phyloP scores from a whole-genome alignment of 1,140 invertebrate genomes.

The Nomia melanderi region DNA sequence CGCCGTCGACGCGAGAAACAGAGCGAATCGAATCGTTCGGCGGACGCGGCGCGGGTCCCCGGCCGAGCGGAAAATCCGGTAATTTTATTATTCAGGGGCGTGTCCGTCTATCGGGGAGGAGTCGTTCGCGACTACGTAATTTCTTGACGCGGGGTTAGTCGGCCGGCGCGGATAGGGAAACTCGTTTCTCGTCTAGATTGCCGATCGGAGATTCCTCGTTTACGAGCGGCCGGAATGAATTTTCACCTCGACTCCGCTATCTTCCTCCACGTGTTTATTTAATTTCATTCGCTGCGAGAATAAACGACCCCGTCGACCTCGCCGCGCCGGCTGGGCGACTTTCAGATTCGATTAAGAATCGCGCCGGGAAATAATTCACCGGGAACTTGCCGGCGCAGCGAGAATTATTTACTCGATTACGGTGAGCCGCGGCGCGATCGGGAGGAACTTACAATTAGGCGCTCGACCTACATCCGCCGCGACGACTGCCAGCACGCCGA shows the following conservation, averaged over 20 bases:
- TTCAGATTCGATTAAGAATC: constrained; percentile 30
- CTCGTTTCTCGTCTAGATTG: constrained; percentile 22
- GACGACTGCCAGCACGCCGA: background rate
- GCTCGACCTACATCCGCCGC: background rate
- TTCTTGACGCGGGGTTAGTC: background rate
- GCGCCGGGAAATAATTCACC: constrained; percentile 10
- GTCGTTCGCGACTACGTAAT: constrained; percentile 19
- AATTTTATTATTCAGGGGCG: background rate
- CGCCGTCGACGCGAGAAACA: background rate
- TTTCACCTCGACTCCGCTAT: background rate
- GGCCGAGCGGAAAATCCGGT: background rate
- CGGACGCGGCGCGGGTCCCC: background rate
- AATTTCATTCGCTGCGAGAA: constrained; percentile 28
- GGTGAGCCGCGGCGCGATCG: background rate
- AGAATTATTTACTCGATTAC: constrained; percentile 7
- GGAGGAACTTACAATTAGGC: background rate
- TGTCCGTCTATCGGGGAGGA: background rate
- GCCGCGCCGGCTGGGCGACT: background rate
- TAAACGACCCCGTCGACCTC: constrained; percentile 14
- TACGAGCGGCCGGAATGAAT: constrained; percentile 7
- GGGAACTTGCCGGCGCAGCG: too few species aligned
- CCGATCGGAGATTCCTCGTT: constrained; percentile 33
- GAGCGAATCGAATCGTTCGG: background rate
- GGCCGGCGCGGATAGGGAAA: background rate
- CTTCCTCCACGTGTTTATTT: constrained; percentile 32